Evolutionary conservation across 2,888 invertebrate genomes (phyloP), one percentile per base, ranked within the genome.

Genomic region (Megalurothrips usitatus): DNA sequence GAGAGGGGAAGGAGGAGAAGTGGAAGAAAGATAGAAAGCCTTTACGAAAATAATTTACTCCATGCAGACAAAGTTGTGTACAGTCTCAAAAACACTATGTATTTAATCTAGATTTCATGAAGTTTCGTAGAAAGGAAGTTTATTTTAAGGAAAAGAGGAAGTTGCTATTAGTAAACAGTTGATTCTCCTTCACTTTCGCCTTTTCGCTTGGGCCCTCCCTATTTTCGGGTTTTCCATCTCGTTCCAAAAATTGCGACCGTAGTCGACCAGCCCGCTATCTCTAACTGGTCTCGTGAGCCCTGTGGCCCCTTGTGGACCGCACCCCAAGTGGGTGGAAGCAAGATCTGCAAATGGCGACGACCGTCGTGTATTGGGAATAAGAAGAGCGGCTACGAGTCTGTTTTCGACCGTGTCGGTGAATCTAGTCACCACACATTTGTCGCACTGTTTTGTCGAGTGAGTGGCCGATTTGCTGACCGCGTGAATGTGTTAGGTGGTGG

Each of bases 271-370:
- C 34, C n/a, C 34, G 34, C 34, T 43, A 43, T 43, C 34, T 43
- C 34, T 43, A 43, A 4, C 6, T 43, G 34, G 34, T 43, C 34
- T 43, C 34, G 2, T 43, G 34, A 6, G 6, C 6, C 34, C 34
- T 43, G 34, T 43, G 34, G 34, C 2, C 6, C 34, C 4, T 58
- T 0, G 26, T 75, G 26, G 68, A 75, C 23, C 34, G 34, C 9
- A 12, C 68, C 23, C 68, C 68, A 26, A 23, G 68, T 75, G 68
- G 68, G 68, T 75, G 68, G 68, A 75, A 68, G 68, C 26, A 19
- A 26, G 68, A 75, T 75, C 68, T 87, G 86, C 86, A 87, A 87
- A 87, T 87, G 87, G 87, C 86, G 87, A 86, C 86, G 86, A 86
- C 85, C 85, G 68, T 75, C 68, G 68, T 26, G 26, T 26, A 75